Evolutionary conservation across 2,113 vertebrate genomes (phyloP).

Genomic region (Paracanthobrama guichenoti): DNA sequence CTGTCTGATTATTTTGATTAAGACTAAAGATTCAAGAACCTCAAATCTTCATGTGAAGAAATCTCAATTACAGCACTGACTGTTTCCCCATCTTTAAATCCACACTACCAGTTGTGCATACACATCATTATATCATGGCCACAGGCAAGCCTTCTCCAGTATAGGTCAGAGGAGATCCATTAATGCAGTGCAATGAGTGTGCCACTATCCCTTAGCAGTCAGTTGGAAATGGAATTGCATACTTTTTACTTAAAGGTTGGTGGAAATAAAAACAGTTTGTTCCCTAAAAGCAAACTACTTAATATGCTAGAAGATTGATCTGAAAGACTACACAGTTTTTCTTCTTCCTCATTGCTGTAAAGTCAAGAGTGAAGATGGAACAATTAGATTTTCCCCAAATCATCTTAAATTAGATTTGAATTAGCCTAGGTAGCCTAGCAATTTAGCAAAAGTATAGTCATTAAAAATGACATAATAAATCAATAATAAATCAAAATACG

Average conservation of each 20-base stretch:
- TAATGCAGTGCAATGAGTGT: slow-evolving; percentile 47
- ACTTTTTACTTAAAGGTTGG: not conserved
- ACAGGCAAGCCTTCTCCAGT: slow-evolving; percentile 57
- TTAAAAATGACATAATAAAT: not conserved
- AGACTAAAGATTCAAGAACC: slow-evolving; percentile 34
- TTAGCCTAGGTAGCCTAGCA: not conserved
- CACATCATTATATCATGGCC: slow-evolving; percentile 72
- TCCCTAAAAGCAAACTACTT: not conserved
- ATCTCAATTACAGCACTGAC: not conserved
- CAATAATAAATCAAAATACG: not conserved
- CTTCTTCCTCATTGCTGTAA: not conserved
- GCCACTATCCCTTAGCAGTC: slow-evolving; percentile 27
- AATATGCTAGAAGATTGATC: not conserved
- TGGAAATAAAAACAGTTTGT: slow-evolving; percentile 6
- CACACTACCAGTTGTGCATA: slow-evolving; percentile 42
- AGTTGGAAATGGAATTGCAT: not conserved
- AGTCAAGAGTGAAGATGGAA: not conserved
- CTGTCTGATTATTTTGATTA: slow-evolving; percentile 47
- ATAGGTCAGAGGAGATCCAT: slow-evolving; percentile 57
- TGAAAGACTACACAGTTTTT: not conserved
- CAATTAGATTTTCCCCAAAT: too few species aligned
- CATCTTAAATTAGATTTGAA: not conserved
- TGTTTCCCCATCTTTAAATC: slow-evolving; percentile 27
- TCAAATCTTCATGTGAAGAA: not conserved
- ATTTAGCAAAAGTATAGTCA: not conserved